phyloP scores from a whole-genome alignment of 2,113 vertebrate genomes.

The Sciurus niger region DNA sequence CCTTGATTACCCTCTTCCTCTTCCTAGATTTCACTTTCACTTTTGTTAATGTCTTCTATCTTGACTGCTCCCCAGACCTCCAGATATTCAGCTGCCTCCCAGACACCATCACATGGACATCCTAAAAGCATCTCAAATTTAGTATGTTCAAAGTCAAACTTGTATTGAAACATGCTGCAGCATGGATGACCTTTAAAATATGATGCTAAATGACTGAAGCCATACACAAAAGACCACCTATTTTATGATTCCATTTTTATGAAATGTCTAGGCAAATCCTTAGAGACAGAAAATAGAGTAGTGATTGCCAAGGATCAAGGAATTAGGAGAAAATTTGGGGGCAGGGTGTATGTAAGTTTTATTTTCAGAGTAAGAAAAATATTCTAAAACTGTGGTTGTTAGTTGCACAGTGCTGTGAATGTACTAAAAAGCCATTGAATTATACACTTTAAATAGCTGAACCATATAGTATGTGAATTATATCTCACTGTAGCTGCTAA shows the following conservation, averaged over 20 bases:
- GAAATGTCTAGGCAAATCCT: background rate
- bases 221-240: background rate
- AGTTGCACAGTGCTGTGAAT: constrained; percentile 39
- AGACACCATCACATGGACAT: background rate
- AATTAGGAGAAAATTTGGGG: background rate
- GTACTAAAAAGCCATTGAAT: background rate
- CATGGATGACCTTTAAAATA: background rate
- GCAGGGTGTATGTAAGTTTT: background rate
- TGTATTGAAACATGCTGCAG: background rate
- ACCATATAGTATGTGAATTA: background rate
- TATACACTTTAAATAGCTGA: constrained; percentile 24
- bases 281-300: constrained; percentile 7
- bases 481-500: constrained; percentile 52
- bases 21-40: background rate
- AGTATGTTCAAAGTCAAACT: constrained; percentile 1
- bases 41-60: constrained; percentile 13
- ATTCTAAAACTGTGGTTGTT: constrained; percentile 51
- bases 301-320: background rate
- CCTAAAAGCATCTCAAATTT: background rate
- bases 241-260: background rate
- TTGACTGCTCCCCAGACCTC: background rate
- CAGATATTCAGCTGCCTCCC: background rate
- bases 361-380: constrained; percentile 39
- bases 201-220: constrained; percentile 26
- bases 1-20: background rate